Percentiles rank a stretch among this genome's conserved stretches.
Conservation (phyloP, 2,888 invertebrate genomes). For the Digitonthophagus gazella region DNA sequence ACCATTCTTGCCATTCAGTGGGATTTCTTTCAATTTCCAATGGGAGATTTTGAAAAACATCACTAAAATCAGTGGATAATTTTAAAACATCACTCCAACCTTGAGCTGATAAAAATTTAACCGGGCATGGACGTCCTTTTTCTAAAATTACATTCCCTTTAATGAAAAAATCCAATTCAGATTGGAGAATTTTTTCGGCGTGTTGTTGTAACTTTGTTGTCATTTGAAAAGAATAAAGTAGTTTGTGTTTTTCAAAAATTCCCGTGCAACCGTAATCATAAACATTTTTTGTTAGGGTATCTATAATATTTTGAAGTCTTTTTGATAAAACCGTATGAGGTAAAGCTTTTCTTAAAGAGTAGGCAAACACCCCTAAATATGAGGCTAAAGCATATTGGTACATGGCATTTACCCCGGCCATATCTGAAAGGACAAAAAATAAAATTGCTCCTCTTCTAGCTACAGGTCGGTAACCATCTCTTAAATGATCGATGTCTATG, state of each 20-base stretch:
- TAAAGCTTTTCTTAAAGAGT: constrained; percentile 76
- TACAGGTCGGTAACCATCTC: constrained; percentile 83
- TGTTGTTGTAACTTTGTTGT: constrained; percentile 78
- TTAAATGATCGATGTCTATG: constrained; percentile 74
- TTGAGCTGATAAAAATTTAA: constrained; percentile 47
- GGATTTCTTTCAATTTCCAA: constrained; percentile 59
- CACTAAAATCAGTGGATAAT: constrained; percentile 66
- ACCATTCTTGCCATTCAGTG: constrained; percentile 70
- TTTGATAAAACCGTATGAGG: constrained; percentile 75
- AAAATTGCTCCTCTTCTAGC: constrained; percentile 85
- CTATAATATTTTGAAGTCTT: constrained; percentile 78
- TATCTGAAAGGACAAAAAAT: constrained; percentile 87
- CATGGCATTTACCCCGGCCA: constrained; percentile 87
- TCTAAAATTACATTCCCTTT: constrained; percentile 78
- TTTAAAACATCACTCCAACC: constrained; percentile 85
- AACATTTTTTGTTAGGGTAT: constrained; percentile 80
- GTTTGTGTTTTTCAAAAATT: constrained; percentile 87
- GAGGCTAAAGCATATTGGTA: constrained; percentile 88
- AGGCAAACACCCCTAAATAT: constrained; percentile 81
- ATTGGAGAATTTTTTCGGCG: constrained; percentile 60
- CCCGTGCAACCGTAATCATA: constrained; percentile 91
- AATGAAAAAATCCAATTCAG: constrained; percentile 85
- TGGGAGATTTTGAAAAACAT: constrained; percentile 64
- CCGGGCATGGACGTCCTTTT: constrained; percentile 66
- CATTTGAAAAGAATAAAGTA: constrained; percentile 90